phyloP scores from a whole-genome alignment of 2,888 invertebrate species.

The Hydraecia micacea region DNA sequence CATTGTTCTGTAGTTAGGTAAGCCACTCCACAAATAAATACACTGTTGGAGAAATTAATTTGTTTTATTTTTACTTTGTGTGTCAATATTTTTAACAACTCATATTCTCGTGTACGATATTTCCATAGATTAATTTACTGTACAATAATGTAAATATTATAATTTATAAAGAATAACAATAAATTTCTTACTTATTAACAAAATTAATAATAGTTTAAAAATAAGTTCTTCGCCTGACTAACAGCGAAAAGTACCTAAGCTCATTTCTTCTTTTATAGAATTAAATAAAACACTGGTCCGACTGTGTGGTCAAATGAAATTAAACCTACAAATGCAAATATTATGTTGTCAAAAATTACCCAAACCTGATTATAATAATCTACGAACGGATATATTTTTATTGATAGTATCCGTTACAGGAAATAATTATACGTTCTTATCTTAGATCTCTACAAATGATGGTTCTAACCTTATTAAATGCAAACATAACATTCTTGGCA shows the following conservation, averaged over 20 bases:
- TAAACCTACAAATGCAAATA: conserved; percentile 27
- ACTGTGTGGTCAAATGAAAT: background rate
- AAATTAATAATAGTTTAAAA: background rate
- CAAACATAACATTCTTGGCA: conserved; percentile 30
- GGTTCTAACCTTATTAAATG: conserved; percentile 18
- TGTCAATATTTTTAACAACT: background rate
- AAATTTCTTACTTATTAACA: background rate
- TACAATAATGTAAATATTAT: background rate
- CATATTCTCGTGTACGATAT: background rate
- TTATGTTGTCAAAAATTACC: background rate
- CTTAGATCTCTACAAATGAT: conserved; percentile 41
- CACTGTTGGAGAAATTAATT: conserved; percentile 77
- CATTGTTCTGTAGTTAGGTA: conserved; percentile 87
- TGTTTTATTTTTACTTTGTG: conserved; percentile 74
- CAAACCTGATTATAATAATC: conserved; percentile 10
- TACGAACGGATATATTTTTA: conserved; percentile 14
- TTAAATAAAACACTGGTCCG: background rate
- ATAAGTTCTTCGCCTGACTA: conserved; percentile 15
- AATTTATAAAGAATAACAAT: background rate
- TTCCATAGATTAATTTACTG: background rate
- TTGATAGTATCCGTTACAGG: conserved; percentile 40
- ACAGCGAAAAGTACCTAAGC: background rate
- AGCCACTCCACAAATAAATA: conserved; percentile 84
- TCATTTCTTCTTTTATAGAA: background rate
- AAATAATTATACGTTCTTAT: conserved; percentile 49